Evolutionary conservation across 2,888 invertebrate genomes (phyloP).

Genomic region (Itoplectis maculator): DNA sequence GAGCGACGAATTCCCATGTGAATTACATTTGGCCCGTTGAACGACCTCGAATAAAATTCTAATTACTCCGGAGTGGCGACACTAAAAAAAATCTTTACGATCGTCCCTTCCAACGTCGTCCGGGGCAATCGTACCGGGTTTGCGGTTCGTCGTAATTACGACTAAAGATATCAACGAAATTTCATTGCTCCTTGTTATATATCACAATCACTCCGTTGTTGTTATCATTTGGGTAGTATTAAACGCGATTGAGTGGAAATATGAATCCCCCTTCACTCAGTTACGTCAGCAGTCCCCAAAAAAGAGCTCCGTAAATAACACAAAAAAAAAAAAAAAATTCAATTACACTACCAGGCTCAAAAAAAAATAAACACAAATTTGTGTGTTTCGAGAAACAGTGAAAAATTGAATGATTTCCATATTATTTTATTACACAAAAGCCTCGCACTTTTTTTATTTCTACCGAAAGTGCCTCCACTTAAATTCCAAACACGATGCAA

Average conservation of each 20-base stretch:
- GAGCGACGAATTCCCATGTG: conserved; percentile 27
- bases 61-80: conserved; percentile 68
- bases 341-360: too few species aligned
- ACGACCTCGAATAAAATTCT: conserved; percentile 71
- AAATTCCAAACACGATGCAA: neutral
- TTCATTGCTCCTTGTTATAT: conserved; percentile 17
- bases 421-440: neutral
- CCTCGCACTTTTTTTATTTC: neutral
- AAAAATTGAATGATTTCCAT: too few species aligned
- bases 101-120: conserved; percentile 2
- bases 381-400: too few species aligned
- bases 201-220: neutral
- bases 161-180: conserved; percentile 53
- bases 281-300: neutral
- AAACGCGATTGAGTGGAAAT: neutral
- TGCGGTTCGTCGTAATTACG: conserved; percentile 28
- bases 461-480: neutral
- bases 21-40: conserved; percentile 56
- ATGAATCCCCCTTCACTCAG: neutral
- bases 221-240: neutral
- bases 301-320: neutral
- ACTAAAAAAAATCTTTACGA: conserved; percentile 65
- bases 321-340: neutral
- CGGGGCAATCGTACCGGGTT: conserved; percentile 38
- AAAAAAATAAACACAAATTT: too few species aligned